Percentiles rank a stretch among this genome's conserved stretches.
These are phyloP conservation scores for Gadus chalcogrammus DNA, from an alignment of 2,113 vertebrate species.

Conservation along the genomic window DNA sequence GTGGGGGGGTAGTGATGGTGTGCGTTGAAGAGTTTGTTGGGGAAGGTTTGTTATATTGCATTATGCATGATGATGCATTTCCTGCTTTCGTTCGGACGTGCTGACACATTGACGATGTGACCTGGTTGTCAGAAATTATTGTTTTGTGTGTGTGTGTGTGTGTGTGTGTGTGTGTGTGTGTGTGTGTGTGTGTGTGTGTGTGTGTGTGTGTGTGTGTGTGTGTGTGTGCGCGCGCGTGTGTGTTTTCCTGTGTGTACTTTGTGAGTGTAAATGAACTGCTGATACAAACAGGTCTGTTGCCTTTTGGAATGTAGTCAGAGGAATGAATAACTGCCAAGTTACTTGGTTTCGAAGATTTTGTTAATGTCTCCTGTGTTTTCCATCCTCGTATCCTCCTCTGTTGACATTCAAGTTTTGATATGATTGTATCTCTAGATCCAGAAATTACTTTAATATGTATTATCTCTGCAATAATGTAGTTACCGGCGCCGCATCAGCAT, in stretches of 20 bases:
- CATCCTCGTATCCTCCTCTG: background rate
- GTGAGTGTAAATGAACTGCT: background rate
- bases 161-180: background rate
- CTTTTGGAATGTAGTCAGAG: background rate
- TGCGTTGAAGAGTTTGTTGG: no score
- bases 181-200: background rate
- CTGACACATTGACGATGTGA: slow-evolving; percentile 43
- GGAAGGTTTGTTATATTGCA: no score
- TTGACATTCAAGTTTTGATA: background rate
- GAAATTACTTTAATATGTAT: no score
- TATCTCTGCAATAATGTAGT: no score
- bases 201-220: slow-evolving; percentile 5
- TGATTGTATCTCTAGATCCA: no score
- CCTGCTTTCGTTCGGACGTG: slow-evolving; percentile 35
- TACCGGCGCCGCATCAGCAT: no score
- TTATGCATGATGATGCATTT: slow-evolving; percentile 26
- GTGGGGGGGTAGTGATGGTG: background rate
- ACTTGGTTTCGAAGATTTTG: background rate
- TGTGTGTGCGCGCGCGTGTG: background rate
- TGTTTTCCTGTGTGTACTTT: background rate
- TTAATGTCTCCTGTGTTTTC: background rate
- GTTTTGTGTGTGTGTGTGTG: slow-evolving; percentile 16
- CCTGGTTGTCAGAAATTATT: slow-evolving; percentile 21
- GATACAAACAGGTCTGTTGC: background rate
- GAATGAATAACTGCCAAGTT: background rate